Evolutionary conservation across 1,140 invertebrate genomes (phyloP).

Genomic region (Aphaenogaster rudis): DNA sequence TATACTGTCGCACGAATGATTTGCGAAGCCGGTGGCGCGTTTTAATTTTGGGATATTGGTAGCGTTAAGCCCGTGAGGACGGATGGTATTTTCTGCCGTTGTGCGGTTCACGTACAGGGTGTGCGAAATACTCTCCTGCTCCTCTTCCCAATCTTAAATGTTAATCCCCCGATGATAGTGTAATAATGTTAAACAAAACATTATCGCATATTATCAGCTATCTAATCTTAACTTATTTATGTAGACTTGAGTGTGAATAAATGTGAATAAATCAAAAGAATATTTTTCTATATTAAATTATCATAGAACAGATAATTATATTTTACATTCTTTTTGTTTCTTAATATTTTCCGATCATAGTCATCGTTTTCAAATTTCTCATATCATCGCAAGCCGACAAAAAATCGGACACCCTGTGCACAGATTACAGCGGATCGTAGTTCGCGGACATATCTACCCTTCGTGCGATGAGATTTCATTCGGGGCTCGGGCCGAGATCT

Average conservation of each 20-base stretch:
- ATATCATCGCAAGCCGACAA: background rate
- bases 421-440: slow-evolving; percentile 74
- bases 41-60: slow-evolving; percentile 83
- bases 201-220: background rate
- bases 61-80: slow-evolving; percentile 74
- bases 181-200: background rate
- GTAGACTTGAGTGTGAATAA: background rate
- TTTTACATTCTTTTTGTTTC: background rate
- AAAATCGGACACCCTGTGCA: slow-evolving; percentile 70
- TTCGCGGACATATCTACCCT: slow-evolving; percentile 75
- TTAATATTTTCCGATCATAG: background rate
- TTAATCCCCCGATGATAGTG: background rate
- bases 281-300: background rate
- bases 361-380: background rate
- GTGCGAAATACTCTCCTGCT: slow-evolving; percentile 42
- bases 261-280: background rate
- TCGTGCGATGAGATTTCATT: slow-evolving; percentile 79
- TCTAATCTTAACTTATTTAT: background rate
- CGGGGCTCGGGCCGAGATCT: slow-evolving; percentile 83
- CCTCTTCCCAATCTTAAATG: background rate
- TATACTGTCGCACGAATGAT: slow-evolving; percentile 75
- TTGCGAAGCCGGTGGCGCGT: slow-evolving; percentile 76
- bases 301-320: background rate
- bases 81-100: slow-evolving; percentile 67
- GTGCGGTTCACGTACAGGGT: slow-evolving; percentile 66